Evolutionary conservation across 2,888 invertebrate species (phyloP).

Genomic region (Sminthurides aquaticus): DNA sequence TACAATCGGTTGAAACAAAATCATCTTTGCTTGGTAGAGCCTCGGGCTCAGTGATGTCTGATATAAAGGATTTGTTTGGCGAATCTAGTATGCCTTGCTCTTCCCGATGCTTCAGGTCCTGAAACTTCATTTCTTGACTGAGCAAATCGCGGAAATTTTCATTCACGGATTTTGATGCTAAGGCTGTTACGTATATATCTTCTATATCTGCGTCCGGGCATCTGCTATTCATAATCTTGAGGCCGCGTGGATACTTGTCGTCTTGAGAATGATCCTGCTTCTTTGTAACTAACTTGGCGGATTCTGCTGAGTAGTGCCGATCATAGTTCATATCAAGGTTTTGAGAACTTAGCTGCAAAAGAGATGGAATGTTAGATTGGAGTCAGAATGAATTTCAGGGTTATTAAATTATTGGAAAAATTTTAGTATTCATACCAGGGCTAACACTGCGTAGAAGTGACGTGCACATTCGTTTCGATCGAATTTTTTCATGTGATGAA

Average conservation of each 20-base stretch:
- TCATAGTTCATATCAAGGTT: constrained; percentile 42
- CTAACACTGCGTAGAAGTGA: constrained; percentile 40
- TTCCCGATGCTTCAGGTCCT: constrained; percentile 8
- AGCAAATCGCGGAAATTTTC: constrained; percentile 32
- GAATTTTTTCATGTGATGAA: constrained; percentile 40
- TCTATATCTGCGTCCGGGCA: constrained; percentile 42
- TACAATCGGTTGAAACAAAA: constrained; percentile 10
- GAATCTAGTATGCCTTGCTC: not conserved
- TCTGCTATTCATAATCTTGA: constrained; percentile 39
- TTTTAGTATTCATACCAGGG: constrained; percentile 37
- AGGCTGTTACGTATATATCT: constrained; percentile 33
- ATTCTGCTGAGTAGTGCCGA: constrained; percentile 36
- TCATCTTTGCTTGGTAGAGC: not conserved
- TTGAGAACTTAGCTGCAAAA: constrained; percentile 40
- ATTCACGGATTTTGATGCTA: constrained; percentile 30
- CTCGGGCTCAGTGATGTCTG: not conserved
- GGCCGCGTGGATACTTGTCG: constrained; percentile 35
- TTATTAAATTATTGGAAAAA: no score
- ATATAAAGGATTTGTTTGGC: not conserved
- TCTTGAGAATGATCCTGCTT: constrained; percentile 27
- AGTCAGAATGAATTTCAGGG: no score
- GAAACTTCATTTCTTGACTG: constrained; percentile 24
- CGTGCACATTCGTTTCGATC: constrained; percentile 39
- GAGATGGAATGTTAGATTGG: constrained; percentile 7
- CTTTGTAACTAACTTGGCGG: constrained; percentile 33